Evolutionary conservation across 2,113 vertebrate species (phyloP).

Genomic region (Brachionichthys hirsutus): DNA sequence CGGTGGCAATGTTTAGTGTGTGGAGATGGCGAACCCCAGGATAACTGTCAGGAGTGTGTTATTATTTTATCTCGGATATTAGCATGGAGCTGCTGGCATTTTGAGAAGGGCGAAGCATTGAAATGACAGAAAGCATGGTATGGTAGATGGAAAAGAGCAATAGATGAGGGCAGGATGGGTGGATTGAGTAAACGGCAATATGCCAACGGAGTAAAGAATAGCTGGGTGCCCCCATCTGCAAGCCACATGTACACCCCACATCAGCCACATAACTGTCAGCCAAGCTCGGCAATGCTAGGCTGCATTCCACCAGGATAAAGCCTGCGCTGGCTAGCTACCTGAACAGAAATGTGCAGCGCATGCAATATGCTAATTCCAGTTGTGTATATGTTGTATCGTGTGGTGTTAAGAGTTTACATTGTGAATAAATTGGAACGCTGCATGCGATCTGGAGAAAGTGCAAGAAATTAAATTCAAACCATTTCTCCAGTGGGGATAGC

Average conservation of each 20-base stretch:
- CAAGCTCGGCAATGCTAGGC: slow-evolving; percentile 72
- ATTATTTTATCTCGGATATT: no score
- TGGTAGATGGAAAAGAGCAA: slow-evolving; percentile 11
- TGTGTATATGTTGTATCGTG: slow-evolving; percentile 16
- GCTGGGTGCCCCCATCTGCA: slow-evolving; percentile 79
- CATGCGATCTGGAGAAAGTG: neutral
- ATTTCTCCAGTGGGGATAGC: neutral
- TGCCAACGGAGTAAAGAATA: slow-evolving; percentile 59
- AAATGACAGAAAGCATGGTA: slow-evolving; percentile 11
- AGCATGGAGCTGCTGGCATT: no score
- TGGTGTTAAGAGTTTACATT: neutral
- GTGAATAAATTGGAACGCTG: neutral
- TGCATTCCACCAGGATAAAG: slow-evolving; percentile 74
- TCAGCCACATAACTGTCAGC: slow-evolving; percentile 80
- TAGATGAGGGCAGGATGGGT: slow-evolving; percentile 29
- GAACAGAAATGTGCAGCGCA: slow-evolving; percentile 52
- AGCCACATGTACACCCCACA: slow-evolving; percentile 79
- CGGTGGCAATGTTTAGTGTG: no score
- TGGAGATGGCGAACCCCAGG: no score
- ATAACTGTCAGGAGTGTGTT: no score
- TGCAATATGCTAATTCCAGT: slow-evolving; percentile 11
- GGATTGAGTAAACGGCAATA: slow-evolving; percentile 54
- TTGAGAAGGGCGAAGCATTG: neutral
- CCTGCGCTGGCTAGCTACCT: slow-evolving; percentile 59
- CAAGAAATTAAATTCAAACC: neutral